These are phyloP conservation scores for Leucania comma DNA, from an alignment of 2,888 invertebrate genomes.

Conservation along the genomic window DNA sequence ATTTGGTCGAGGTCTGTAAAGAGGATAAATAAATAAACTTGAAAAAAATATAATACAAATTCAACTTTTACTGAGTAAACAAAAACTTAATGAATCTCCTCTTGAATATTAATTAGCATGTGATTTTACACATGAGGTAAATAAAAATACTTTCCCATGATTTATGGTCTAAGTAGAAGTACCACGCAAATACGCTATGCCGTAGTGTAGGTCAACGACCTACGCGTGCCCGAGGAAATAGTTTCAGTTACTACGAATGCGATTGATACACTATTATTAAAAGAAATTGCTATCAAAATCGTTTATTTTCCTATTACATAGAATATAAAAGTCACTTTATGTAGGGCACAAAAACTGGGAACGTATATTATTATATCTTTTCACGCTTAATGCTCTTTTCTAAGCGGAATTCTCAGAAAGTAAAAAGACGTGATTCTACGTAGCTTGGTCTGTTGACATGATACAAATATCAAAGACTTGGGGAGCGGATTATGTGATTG, in stretches of 20 bases:
- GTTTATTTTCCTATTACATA: slow-evolving; percentile 50
- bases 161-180: slow-evolving; percentile 60
- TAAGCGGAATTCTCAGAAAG: slow-evolving; percentile 28
- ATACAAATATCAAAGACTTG: slow-evolving; percentile 13
- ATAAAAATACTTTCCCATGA: slow-evolving; percentile 65
- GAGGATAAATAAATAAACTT: too few species aligned
- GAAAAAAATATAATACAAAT: slow-evolving; percentile 7
- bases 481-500: slow-evolving; percentile 16
- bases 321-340: slow-evolving; percentile 33
- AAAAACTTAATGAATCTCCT: slow-evolving; percentile 33
- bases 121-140: slow-evolving; percentile 54
- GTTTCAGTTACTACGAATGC: slow-evolving; percentile 58
- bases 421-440: slow-evolving; percentile 27
- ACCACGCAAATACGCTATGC: slow-evolving; percentile 66
- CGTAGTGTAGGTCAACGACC: slow-evolving; percentile 60
- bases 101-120: slow-evolving; percentile 55
- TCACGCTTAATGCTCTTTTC: slow-evolving; percentile 32
- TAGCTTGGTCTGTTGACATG: slow-evolving; percentile 25
- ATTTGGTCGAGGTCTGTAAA: too few species aligned
- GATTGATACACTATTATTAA: slow-evolving; percentile 53
- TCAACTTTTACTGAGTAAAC: slow-evolving; percentile 27
- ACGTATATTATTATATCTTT: slow-evolving; percentile 31
- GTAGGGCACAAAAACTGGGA: slow-evolving; percentile 38
- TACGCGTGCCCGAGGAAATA: slow-evolving; percentile 60
- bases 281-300: slow-evolving; percentile 42